Evolutionary conservation across 2,113 vertebrate species (phyloP).

Genomic region (Trematocara marginatum): DNA sequence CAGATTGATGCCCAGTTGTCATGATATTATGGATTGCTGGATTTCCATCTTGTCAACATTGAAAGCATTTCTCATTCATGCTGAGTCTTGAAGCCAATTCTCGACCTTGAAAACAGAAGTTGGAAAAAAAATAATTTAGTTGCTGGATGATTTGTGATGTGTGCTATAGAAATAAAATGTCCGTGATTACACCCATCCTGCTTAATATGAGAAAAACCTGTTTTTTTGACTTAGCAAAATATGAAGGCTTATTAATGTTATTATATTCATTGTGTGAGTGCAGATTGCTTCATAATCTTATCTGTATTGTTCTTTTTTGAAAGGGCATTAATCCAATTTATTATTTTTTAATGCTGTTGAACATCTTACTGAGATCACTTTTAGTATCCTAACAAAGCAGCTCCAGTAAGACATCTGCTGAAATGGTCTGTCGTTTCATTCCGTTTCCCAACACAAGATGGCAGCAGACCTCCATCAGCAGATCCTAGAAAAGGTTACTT

Average conservation of each 20-base stretch:
- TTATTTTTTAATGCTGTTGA: neutral
- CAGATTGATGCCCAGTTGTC: neutral
- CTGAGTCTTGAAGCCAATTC: neutral
- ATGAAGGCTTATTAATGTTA: neutral
- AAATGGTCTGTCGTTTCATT: neutral
- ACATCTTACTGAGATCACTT: neutral
- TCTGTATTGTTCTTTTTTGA: neutral
- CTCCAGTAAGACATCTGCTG: neutral
- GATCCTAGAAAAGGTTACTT: neutral
- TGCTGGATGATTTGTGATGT: neutral
- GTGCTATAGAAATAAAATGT: neutral
- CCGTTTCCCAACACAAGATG: conserved; percentile 49
- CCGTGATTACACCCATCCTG: neutral
- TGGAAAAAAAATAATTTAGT: neutral
- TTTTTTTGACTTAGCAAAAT: neutral
- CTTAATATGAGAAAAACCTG: neutral
- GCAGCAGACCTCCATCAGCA: conserved; percentile 51
- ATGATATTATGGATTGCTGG: neutral
- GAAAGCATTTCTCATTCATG: neutral
- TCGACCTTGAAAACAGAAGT: neutral
- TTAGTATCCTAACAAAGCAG: neutral
- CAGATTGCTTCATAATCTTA: neutral
- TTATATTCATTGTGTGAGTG: neutral
- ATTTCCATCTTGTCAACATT: neutral
- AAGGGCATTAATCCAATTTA: neutral